Base-by-base conservation (phyloP, 2,797 vertebrate species). In the Anomalospiza imberbis region DNA sequence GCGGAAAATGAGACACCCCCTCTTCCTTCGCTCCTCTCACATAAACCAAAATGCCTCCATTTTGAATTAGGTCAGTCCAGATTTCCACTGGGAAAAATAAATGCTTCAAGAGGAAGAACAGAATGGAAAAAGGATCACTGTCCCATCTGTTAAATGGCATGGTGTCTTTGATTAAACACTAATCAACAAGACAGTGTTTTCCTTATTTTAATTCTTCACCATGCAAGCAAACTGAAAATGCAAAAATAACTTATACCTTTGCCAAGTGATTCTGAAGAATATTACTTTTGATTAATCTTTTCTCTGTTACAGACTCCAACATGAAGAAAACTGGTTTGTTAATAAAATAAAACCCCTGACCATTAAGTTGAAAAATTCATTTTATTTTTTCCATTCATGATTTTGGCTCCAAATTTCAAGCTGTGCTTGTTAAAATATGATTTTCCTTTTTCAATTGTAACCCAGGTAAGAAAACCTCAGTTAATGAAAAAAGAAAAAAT, bases 1-100 rank as follows among this genome's bases (percentile, higher is more conserved):
- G 60, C n/a, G 13, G 32, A 25, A 71, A 71, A 55, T 16, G 40
- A 84, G 36, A 51, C 28, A 14, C 0, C 0, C 0, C 2, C 36
- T 71, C 58, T 68, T 78, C 13, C 8, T 78, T 28, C 68, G 17
- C 40, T 58, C 13, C 44, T 18, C 19, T 82, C 68, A 54, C 57
- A 26, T 21, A 47, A 76, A 70, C 21, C 5, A 25, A 68, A 25
- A 55, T 45, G 68, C 20, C 25, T 73, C 40, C 1, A 8, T 26
- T 88, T 73, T 76, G 31, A 85, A 44, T 58, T 13, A 48, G 25
- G 25, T 66, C 36, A 44, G 29, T 62, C n/a, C 40, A 79, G 29
- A 17, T 31, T 91, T 88, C 67, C 73, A 63, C 45, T 34, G 32
- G 45, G 58, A 84, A 80, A 63, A 84, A 86, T 3, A 42, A 67